phyloP scores from a whole-genome alignment of 2,888 invertebrate species.

The Chydorus sphaericus region DNA sequence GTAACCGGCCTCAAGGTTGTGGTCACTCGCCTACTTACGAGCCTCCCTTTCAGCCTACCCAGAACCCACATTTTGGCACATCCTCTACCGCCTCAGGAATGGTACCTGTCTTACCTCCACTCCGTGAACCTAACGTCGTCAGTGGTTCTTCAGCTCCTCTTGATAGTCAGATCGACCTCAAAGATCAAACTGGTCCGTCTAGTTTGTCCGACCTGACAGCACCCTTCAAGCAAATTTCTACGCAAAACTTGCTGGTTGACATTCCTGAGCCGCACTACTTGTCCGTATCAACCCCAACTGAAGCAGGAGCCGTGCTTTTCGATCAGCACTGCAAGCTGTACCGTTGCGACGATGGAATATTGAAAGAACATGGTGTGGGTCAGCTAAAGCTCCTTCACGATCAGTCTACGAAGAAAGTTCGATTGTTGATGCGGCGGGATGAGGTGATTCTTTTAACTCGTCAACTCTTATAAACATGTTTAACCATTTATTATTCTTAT shows the following conservation, averaged over 20 bases:
- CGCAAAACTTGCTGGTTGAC: slow-evolving; percentile 20
- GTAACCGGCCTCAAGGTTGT: no score
- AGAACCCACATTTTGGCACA: no score
- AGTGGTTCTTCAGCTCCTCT: no score
- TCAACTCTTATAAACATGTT: no score
- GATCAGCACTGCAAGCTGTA: slow-evolving; percentile 68
- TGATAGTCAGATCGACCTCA: slow-evolving; percentile 50
- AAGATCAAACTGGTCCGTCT: slow-evolving; percentile 24
- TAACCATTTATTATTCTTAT: slow-evolving; percentile 57
- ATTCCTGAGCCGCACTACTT: slow-evolving; percentile 24
- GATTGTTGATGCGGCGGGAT: slow-evolving; percentile 79
- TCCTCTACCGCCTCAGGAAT: no score
- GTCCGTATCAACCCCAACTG: slow-evolving; percentile 31
- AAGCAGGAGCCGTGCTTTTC: slow-evolving; percentile 59
- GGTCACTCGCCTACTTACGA: no score
- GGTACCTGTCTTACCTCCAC: no score
- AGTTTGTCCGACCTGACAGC: no score
- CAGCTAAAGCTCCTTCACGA: slow-evolving; percentile 65
- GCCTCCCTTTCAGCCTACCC: no score
- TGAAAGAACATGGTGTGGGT: slow-evolving; percentile 85
- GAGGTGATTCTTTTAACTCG: no score
- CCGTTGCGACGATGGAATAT: slow-evolving; percentile 62
- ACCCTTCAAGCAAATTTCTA: background rate
- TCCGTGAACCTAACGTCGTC: no score
- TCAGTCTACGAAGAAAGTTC: slow-evolving; percentile 44